Base-by-base conservation (phyloP, 2,113 vertebrate genomes). In the Cebidichthys violaceus region DNA sequence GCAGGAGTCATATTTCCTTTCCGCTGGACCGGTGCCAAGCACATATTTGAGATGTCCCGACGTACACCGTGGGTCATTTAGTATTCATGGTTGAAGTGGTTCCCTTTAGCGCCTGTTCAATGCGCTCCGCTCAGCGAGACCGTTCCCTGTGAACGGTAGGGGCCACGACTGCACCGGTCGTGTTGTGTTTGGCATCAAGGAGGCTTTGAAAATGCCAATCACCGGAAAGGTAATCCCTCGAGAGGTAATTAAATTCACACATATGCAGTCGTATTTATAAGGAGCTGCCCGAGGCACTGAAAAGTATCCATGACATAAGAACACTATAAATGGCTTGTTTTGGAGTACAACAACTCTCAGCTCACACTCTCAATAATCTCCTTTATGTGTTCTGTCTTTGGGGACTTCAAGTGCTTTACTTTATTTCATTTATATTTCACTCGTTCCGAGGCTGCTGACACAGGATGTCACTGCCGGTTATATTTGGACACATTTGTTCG, bases 191-290 rank as follows among this genome's bases (percentile, higher is more conserved):
- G 88, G 85, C 90, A 84, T 88, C 69, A 65, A 83, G 69, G 62
- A 61, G 68, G 65, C 81, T 90, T 90, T 86, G 70, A 89, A 90
- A 69, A 65, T 76, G 78, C 77, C 80, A 70, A 64, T 87, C 79
- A 39, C 66, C 3, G 64, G 76, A 27, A 75, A 75, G 70, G 22
- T 69, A 79, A 79, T 87, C 92, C 89, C 84, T 1, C 0, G 85
- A 66, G 92, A 88, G 61, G 80, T 74, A 92, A 93, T 94, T 92
- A 91, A 88, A 85, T 60, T 55, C 69, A 65, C 55, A 78, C 70
- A 41, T 72, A n/a, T 68, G 67, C 69, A 75, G 75, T 1, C 37
- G 52, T 59, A 39, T 52, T 31, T 22, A 35, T 22, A 50, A 54
- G 64, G 31, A 71, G 55, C 59, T 35, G 71, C 20, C 14, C 0